Evolutionary conservation across 2,888 invertebrate species (phyloP), one percentile per base, ranked within the genome.

Genomic region (Apeira syringaria): DNA sequence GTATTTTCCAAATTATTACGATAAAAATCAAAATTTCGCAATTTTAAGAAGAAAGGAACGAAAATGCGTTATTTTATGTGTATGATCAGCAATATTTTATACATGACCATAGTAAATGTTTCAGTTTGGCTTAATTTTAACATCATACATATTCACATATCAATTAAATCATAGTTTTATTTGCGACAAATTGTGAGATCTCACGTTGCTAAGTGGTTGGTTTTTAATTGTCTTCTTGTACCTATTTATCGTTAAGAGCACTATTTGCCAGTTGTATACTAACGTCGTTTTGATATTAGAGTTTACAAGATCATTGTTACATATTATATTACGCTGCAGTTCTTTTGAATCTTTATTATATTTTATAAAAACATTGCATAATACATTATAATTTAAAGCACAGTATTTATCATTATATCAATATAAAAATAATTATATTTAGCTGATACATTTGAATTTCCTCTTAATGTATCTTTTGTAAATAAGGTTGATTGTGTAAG

Each of bases 161-260:
- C n/a, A n/a, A n/a, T n/a, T n/a, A n/a, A n/a, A n/a, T n/a, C n/a
- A n/a, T n/a, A n/a, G n/a, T n/a, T n/a, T n/a, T n/a, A n/a, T n/a
- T n/a, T n/a, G n/a, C n/a, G n/a, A n/a, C n/a, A n/a, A n/a, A n/a
- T n/a, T n/a, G n/a, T n/a, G n/a, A n/a, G n/a, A n/a, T n/a, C n/a
- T 15, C 15, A 15, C 3, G 4, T 15, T 15, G 4, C 4, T 15
- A 24, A 18, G 38, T 38, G 44, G 35, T 46, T 35, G 26, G 24
- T 27, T 31, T 20, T 12, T 35, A 9, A 45, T 34, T 31, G 31
- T 15, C 18, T 3, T 8, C 8, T 6, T 43, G 9, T 20, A 17
- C 17, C 9, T 9, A 34, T 30, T 29, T 45, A 44, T 22, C 56
- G 58, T 56, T 48, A 50, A 56, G 59, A 54, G 52, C 58, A 56